These are phyloP conservation scores for Aramus guarauna DNA, from an alignment of 2,113 vertebrate species.

Conservation along the genomic window DNA sequence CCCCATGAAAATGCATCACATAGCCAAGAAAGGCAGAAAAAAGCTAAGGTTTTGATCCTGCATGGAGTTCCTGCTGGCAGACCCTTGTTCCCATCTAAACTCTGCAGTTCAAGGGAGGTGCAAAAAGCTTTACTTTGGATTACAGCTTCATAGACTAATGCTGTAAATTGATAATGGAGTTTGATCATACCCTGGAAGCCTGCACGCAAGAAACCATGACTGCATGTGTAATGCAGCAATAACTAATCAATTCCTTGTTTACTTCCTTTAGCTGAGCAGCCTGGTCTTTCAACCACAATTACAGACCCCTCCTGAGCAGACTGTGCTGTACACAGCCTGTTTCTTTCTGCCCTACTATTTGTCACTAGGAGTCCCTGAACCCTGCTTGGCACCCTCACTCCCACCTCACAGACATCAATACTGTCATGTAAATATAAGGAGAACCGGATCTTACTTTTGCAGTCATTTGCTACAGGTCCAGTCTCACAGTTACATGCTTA, in stretches of 20 bases:
- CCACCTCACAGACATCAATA: neutral
- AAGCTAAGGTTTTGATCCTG: neutral
- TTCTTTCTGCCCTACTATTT: neutral
- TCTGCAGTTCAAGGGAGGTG: neutral
- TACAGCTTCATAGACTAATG: neutral
- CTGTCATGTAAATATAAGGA: neutral
- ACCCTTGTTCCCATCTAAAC: neutral
- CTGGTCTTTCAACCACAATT: neutral
- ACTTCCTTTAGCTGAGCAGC: neutral
- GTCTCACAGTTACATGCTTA: neutral
- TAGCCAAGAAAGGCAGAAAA: neutral
- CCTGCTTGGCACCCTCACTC: neutral
- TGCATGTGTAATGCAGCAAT: neutral
- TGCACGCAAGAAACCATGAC: neutral
- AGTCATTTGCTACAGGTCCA: neutral
- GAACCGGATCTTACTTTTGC: neutral
- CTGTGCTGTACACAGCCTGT: neutral
- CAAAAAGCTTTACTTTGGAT: neutral
- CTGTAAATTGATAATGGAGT: neutral
- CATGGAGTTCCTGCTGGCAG: neutral
- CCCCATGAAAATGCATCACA: neutral
- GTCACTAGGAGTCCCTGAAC: neutral
- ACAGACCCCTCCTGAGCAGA: neutral
- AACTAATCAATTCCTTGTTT: neutral
- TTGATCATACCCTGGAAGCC: neutral